Conservation (phyloP, 2,888 invertebrate species). For the Andricus curvator region DNA sequence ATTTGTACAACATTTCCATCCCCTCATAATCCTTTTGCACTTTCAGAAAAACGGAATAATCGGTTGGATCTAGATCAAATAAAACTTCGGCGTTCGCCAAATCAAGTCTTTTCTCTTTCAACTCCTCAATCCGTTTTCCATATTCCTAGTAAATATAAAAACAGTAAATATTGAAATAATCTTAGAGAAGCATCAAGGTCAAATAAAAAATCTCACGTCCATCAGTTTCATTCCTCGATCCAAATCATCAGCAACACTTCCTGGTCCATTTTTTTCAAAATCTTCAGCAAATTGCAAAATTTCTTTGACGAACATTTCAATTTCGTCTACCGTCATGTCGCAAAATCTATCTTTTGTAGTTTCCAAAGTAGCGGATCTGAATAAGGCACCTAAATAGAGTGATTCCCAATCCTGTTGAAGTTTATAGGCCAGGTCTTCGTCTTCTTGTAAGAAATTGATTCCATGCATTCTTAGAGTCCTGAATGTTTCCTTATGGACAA, state of each 20-base stretch:
- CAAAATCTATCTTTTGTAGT: slow-evolving; percentile 93
- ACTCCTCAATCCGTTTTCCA: slow-evolving; percentile 82
- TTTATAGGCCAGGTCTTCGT: slow-evolving; percentile 81
- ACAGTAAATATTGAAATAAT: slow-evolving; percentile 43
- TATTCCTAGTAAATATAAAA: slow-evolving; percentile 80
- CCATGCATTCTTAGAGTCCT: slow-evolving; percentile 86
- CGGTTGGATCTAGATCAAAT: slow-evolving; percentile 92
- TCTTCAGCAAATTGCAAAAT: slow-evolving; percentile 84
- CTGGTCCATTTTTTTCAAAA: slow-evolving; percentile 89
- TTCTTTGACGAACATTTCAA: slow-evolving; percentile 83
- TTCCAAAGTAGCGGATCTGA: slow-evolving; percentile 85
- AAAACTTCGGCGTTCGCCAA: slow-evolving; percentile 88
- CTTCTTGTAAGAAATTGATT: slow-evolving; percentile 82
- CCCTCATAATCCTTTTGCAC: slow-evolving; percentile 83
- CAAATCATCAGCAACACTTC: slow-evolving; percentile 87
- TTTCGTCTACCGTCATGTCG: slow-evolving; percentile 88
- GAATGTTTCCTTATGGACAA: slow-evolving; percentile 84
- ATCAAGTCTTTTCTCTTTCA: slow-evolving; percentile 84
- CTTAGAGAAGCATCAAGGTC: neutral
- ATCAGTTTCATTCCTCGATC: slow-evolving; percentile 86
- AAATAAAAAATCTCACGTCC: slow-evolving; percentile 79
- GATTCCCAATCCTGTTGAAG: slow-evolving; percentile 86
- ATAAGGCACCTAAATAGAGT: slow-evolving; percentile 85
- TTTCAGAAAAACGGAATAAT: slow-evolving; percentile 87
- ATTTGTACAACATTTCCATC: slow-evolving; percentile 86